Conservation (phyloP, 2,113 vertebrate species). For the Osmerus eperlanus region DNA sequence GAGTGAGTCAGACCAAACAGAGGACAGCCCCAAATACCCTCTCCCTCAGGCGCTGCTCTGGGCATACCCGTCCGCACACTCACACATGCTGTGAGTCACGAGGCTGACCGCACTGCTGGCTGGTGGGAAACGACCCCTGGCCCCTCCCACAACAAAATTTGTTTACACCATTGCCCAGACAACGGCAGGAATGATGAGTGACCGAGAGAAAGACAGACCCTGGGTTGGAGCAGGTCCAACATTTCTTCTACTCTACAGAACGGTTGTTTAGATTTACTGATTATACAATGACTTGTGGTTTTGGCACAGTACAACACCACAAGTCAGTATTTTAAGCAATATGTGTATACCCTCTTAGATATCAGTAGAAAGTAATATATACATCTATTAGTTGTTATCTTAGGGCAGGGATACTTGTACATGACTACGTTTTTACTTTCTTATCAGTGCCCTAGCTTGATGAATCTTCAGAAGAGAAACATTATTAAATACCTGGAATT, state of each 20-base stretch:
- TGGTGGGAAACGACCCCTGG: slow-evolving; percentile 10
- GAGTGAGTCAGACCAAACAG: slow-evolving; percentile 59
- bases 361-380: too few relatives aligned
- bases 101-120: background rate
- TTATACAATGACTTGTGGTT: background rate
- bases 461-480: background rate
- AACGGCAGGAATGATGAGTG: slow-evolving; percentile 29
- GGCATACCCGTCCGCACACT: slow-evolving; percentile 37
- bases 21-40: slow-evolving; percentile 46
- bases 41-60: background rate
- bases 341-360: background rate
- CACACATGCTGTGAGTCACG: slow-evolving; percentile 48
- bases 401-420: too few relatives aligned
- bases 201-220: background rate
- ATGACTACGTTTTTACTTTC: too few relatives aligned
- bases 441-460: background rate
- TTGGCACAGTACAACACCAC: background rate
- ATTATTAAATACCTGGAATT: slow-evolving; percentile 21
- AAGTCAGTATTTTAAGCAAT: background rate
- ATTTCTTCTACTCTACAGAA: background rate
- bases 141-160: slow-evolving; percentile 31
- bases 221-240: background rate
- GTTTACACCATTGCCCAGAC: slow-evolving; percentile 46
- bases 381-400: too few relatives aligned
- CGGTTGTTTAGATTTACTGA: too few relatives aligned